Conservation (phyloP, 2,797 vertebrate species). For the Schizopygopsis pylzovi region DNA sequence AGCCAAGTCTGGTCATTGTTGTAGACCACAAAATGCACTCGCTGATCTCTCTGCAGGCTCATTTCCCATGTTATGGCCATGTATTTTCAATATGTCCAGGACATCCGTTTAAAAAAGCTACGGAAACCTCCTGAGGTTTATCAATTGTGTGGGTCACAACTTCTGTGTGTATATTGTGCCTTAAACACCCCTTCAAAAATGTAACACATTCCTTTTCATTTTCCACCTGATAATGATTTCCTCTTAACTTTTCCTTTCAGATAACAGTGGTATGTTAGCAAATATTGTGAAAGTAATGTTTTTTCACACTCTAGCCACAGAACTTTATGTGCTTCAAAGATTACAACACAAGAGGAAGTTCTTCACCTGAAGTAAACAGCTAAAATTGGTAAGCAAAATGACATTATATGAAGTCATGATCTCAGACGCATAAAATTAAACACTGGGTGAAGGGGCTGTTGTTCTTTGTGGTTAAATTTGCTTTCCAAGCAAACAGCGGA, state of each 20-base stretch:
- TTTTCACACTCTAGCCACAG: conserved; percentile 18
- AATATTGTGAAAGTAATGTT: neutral
- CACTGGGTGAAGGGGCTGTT: neutral
- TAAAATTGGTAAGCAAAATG: neutral
- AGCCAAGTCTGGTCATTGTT: conserved; percentile 40
- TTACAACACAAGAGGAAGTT: neutral
- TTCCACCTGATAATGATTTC: conserved; percentile 53
- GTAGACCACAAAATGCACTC: conserved; percentile 34
- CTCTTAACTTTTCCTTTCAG: conserved; percentile 37
- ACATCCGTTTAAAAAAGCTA: conserved; percentile 49
- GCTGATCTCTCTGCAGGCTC: conserved; percentile 36
- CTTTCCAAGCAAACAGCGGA: neutral
- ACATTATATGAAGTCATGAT: conserved; percentile 6
- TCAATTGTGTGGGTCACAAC: conserved; percentile 46
- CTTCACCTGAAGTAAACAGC: neutral
- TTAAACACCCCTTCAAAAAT: neutral
- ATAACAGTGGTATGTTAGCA: conserved; percentile 32
- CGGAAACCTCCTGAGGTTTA: conserved; percentile 50
- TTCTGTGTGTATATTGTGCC: conserved; percentile 12
- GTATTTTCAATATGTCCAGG: conserved; percentile 51
- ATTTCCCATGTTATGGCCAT: conserved; percentile 39
- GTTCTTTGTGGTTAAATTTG: conserved; percentile 9
- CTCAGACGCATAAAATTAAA: neutral
- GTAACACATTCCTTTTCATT: conserved; percentile 39
- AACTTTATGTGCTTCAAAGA: neutral